phyloP scores from a whole-genome alignment of 1,140 invertebrate genomes.

The Neoseiulus cucumeris region DNA sequence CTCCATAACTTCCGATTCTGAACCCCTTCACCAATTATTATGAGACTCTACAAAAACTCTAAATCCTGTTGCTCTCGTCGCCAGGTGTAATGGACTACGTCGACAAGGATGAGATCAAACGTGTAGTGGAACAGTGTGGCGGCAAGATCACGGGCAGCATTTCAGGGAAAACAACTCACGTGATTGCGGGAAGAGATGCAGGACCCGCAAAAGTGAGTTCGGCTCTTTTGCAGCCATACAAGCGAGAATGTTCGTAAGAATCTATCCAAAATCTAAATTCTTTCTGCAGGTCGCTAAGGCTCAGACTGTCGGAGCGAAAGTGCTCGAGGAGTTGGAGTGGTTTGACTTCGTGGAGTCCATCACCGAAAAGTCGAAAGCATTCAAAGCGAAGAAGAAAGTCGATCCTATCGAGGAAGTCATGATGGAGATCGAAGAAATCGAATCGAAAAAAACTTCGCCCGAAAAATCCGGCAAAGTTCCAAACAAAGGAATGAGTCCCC shows the following conservation, averaged over 20 bases:
- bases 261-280: not conserved
- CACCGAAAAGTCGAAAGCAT: not conserved
- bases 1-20: not conserved
- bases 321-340: conserved; percentile 13
- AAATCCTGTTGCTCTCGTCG: conserved; percentile 36
- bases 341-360: not conserved
- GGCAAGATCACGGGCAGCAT: conserved; percentile 49
- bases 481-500: not conserved
- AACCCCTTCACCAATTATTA: no score
- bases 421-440: conserved; percentile 27
- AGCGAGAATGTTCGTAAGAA: conserved; percentile 8
- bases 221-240: conserved; percentile 21
- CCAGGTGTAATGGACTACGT: conserved; percentile 75
- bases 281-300: not conserved
- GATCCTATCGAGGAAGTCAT: not conserved
- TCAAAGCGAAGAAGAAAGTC: not conserved
- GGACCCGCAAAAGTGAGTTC: conserved; percentile 63
- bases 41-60: conserved; percentile 14
- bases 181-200: conserved; percentile 59
- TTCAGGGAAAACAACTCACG: conserved; percentile 58
- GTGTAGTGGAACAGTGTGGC: conserved; percentile 53
- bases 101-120: conserved; percentile 53
- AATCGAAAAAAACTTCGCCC: conserved; percentile 24
- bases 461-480: conserved; percentile 9
- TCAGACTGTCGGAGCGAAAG: conserved; percentile 14